These are phyloP conservation scores for Doryteuthis pealeii DNA, from an alignment of 1,140 invertebrate species.

Conservation along the genomic window DNA sequence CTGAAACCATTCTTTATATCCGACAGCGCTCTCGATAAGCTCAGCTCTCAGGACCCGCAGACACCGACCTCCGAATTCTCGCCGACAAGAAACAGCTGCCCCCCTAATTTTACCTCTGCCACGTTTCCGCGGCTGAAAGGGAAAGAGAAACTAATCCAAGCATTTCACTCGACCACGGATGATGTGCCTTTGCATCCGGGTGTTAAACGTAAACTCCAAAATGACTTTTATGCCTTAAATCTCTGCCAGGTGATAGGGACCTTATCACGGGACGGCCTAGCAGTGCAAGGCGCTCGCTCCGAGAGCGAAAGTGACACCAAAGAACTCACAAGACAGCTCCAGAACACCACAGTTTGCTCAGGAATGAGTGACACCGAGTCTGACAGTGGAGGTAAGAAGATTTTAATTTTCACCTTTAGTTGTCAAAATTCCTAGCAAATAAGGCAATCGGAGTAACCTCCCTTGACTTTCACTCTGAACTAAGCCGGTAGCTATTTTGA, in stretches of 20 bases:
- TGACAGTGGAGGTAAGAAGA: conserved; percentile 11
- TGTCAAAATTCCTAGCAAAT: no score
- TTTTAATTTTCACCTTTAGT: neutral
- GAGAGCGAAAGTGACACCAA: neutral
- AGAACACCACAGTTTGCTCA: neutral
- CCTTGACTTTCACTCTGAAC: no score
- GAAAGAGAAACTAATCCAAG: neutral
- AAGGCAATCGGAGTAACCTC: no score
- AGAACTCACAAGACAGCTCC: neutral
- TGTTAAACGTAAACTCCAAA: conserved; percentile 39
- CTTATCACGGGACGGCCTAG: neutral
- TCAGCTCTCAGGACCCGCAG: conserved; percentile 25
- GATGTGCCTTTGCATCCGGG: conserved; percentile 22
- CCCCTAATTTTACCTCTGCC: conserved; percentile 25
- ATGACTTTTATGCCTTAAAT: conserved; percentile 18
- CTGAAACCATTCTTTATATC: conserved; percentile 75
- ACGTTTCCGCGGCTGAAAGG: conserved; percentile 34
- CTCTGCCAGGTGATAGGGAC: neutral
- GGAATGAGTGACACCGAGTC: conserved; percentile 7
- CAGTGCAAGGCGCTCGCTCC: neutral
- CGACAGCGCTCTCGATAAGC: conserved; percentile 72
- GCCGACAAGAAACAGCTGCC: conserved; percentile 14
- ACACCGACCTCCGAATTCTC: conserved; percentile 23
- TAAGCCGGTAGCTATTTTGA: no score
- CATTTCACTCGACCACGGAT: neutral